phyloP scores from a whole-genome alignment of 2,888 invertebrate species.

The Tenthredo mesomela region DNA sequence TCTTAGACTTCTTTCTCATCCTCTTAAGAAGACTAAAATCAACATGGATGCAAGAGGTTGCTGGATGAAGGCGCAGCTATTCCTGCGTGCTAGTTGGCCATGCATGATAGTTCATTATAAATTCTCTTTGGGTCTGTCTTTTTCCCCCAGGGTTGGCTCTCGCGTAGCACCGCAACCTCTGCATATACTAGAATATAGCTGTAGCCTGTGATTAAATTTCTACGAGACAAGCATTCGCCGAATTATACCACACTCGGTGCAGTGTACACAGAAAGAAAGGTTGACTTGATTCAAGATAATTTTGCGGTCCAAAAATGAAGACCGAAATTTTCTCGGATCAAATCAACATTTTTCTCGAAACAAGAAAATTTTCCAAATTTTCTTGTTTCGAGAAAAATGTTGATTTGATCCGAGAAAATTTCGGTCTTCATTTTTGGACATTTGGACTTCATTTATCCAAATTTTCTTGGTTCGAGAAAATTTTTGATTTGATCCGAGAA shows the following conservation, averaged over 20 bases:
- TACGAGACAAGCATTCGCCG: constrained; percentile 12
- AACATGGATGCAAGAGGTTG: not conserved
- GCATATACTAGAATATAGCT: not conserved
- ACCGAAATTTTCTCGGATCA: too few species aligned
- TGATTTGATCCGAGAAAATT: too few species aligned
- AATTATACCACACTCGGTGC: constrained; percentile 1
- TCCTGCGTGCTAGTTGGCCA: not conserved
- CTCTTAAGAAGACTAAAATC: not conserved
- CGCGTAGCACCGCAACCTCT: constrained; percentile 26
- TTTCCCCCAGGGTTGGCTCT: constrained; percentile 20
- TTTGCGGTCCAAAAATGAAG: too few species aligned
- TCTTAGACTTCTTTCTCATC: not conserved
- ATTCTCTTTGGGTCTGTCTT: constrained; percentile 42
- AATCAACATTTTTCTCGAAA: too few species aligned
- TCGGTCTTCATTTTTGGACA: too few species aligned
- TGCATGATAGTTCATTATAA: constrained; percentile 37
- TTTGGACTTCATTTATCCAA: too few species aligned
- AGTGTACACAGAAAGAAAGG: too few species aligned
- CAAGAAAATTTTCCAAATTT: too few species aligned
- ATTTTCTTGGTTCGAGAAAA: too few species aligned
- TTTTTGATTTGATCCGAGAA: too few species aligned
- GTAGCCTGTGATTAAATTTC: not conserved
- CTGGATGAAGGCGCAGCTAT: not conserved
- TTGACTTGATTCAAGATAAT: too few species aligned
- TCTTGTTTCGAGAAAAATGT: too few species aligned